Base-by-base conservation (phyloP, 2,797 vertebrate species). In the Notolepis coatsorum region DNA sequence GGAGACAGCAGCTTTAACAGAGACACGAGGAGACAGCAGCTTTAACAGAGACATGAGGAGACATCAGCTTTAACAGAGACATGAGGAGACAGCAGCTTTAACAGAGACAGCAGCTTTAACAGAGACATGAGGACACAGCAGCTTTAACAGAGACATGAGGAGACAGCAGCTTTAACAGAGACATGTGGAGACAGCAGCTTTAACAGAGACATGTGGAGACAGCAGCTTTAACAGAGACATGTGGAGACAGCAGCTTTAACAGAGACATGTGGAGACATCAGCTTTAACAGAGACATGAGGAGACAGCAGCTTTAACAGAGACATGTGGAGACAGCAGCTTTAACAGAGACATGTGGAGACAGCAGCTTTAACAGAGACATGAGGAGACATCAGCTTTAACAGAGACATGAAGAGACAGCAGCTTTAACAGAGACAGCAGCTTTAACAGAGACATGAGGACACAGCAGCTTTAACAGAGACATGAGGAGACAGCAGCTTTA, bases 161-260 rank as follows among this genome's bases (percentile, higher is more conserved):
- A n/a, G n/a, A n/a, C 20, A 12, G 20, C 42, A 4, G 5, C 10
- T 39, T 2, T 21, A 50, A 50, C 18, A 0, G 25, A 68, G 24
- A 61, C 69, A 57, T 73, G 62, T 73, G 71, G 68, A 72, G 41
- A 21, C 50, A 35, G 58, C 67, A 17, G 48, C 10, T n/a, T n/a
- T n/a, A n/a, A n/a, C n/a, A n/a, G n/a, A n/a, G n/a, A n/a, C n/a
- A n/a, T n/a, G n/a, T n/a, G n/a, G n/a, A n/a, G n/a, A n/a, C 20
- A 12, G 20, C 42, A 4, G 5, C 10, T 39, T 2, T 21, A 50
- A 50, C 18, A 0, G 25, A 68, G 24, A 61, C 69, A 57, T 73
- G 62, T 73, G 71, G 68, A 72, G 41, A 21, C 50, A 35, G 58
- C 67, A 17, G 48, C 10, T n/a, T n/a, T n/a, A n/a, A n/a, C n/a